Evolutionary conservation across 1,140 invertebrate genomes (phyloP).

Genomic region (Drosophila bifasciata): DNA sequence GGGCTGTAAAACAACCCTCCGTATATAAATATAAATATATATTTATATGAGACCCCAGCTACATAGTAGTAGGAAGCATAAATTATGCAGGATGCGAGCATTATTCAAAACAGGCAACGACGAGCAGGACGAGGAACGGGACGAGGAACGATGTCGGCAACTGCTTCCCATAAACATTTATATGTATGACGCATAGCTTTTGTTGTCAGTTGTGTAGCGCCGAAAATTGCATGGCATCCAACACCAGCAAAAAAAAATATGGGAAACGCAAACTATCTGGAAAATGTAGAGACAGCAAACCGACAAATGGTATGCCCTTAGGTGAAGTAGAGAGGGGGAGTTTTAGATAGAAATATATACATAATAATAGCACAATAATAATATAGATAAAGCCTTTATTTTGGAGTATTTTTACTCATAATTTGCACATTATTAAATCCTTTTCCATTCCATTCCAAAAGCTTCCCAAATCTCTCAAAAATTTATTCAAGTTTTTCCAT

Average conservation of each 20-base stretch:
- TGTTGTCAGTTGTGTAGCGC: slow-evolving; percentile 53
- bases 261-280: slow-evolving; percentile 6
- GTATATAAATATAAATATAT: slow-evolving; percentile 38
- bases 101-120: slow-evolving; percentile 71
- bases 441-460: no score
- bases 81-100: slow-evolving; percentile 76
- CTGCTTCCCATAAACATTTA: slow-evolving; percentile 76
- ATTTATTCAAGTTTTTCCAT: no score
- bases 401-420: background rate
- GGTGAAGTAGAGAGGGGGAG: no score
- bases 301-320: slow-evolving; percentile 7
- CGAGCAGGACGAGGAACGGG: slow-evolving; percentile 44
- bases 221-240: slow-evolving; percentile 59
- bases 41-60: slow-evolving; percentile 39
- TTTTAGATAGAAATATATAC: no score
- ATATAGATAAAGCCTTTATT: background rate
- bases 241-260: slow-evolving; percentile 45
- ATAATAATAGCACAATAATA: no score
- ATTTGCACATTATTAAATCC: no score
- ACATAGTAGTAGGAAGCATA: slow-evolving; percentile 69
- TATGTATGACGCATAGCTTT: slow-evolving; percentile 67
- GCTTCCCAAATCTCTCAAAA: no score
- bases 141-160: slow-evolving; percentile 43
- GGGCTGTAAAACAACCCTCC: slow-evolving; percentile 22
- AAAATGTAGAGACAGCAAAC: background rate